Evolutionary conservation across 2,113 vertebrate genomes (phyloP), one percentile per base, ranked within the genome.

Genomic region (Misgurnus anguillicaudatus): DNA sequence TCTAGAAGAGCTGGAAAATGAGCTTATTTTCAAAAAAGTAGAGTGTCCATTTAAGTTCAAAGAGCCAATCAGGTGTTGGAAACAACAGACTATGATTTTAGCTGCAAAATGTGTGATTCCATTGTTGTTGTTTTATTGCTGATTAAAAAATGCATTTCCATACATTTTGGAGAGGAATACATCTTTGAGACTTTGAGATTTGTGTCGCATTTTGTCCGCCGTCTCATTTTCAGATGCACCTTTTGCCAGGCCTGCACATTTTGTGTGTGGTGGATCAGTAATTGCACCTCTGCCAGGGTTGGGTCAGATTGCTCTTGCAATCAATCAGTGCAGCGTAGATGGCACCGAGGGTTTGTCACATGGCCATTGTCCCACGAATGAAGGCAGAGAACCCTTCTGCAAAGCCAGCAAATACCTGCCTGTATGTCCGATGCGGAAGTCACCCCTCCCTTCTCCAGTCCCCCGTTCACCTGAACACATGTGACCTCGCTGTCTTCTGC

Each of bases 381-480:
- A 53, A 68, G 74, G 69, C 48, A 80, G 45, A 69, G 61, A 53
- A 53, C 19, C 24, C 67, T 78, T 38, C 31, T 57, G 51, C 45
- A 75, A 72, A 79, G 38, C 57, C 63, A 57, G 62, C 64, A 41
- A 74, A 81, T 74, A 69, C 79, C 75, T 71, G 65, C 55, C 74
- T 77, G 60, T 60, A 51, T 64, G 60, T 78, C 73, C 55, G 64
- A 39, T 53, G 75, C 75, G 78, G 69, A 81, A 79, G 70, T 75
- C 72, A 83, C 82, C 68, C 36, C 58, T 57, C 69, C 70, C 41
- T 60, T 53, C 42, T 45, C 6, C 39, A 69, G n/a, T 45, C 79
- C 77, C 60, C 45, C 19, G 4, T 70, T 87, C 81, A 87, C 77
- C 86, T 84, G 85, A 86, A 85, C 85, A 71, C 78, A 85, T 69